Percentiles rank a stretch among this genome's conserved stretches.
Conservation (phyloP, 2,888 invertebrate genomes). For the Eupithecia tripunctaria region DNA sequence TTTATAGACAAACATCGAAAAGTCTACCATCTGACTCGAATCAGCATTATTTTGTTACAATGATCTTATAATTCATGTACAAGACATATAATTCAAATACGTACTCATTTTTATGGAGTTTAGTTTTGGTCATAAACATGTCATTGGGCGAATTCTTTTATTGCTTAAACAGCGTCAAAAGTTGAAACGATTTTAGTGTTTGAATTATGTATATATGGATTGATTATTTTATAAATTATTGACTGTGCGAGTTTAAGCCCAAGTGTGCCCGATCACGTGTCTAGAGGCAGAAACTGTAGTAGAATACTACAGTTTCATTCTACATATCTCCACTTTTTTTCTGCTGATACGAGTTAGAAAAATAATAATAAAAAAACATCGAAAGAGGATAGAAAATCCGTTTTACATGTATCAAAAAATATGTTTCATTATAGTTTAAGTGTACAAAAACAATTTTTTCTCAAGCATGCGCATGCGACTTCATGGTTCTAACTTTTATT, state of each 20-base stretch:
- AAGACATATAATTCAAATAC: background rate
- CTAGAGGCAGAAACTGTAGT: background rate
- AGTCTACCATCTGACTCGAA: slow-evolving; percentile 49
- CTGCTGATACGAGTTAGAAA: slow-evolving; percentile 44
- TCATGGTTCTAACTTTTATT: slow-evolving; percentile 57
- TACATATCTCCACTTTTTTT: background rate
- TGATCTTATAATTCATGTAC: background rate
- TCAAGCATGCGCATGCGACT: slow-evolving; percentile 52
- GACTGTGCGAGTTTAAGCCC: background rate
- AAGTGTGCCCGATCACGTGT: background rate
- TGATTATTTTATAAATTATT: background rate
- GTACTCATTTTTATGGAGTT: background rate
- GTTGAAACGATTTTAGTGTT: background rate
- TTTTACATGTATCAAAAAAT: slow-evolving; percentile 80
- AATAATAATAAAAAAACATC: slow-evolving; percentile 50
- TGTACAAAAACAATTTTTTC: slow-evolving; percentile 68
- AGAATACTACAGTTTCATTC: too few relatives aligned
- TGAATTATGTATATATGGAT: background rate
- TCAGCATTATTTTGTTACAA: slow-evolving; percentile 44
- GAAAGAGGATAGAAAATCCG: slow-evolving; percentile 60
- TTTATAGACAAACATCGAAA: slow-evolving; percentile 53
- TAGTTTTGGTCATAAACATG: background rate
- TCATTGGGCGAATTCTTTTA: background rate
- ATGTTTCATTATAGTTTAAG: slow-evolving; percentile 60
- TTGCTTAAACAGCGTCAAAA: background rate